Base-by-base conservation (phyloP, 2,113 vertebrate species). In the Zapornia atra region DNA sequence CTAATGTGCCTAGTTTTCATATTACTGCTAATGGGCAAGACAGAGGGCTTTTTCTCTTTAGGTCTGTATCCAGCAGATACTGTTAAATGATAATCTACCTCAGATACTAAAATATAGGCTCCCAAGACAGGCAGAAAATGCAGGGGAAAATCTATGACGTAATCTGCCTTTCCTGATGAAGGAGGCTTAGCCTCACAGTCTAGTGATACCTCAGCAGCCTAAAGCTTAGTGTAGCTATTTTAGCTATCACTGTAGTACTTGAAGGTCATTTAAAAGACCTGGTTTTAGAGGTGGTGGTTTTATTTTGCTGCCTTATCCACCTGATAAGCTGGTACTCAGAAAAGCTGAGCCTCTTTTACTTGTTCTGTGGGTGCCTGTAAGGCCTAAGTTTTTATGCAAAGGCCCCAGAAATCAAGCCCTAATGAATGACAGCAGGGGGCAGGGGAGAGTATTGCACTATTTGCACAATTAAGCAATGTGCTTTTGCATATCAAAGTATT, bases 51-150 rank as follows among this genome's bases (percentile, higher is more conserved):
- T 82, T 75, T 70, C 24, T 90, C 38, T 80, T 72, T 51, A 33
- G 8, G 15, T 73, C 64, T 78, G 72, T 64, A 25, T 86, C 56
- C 86, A 85, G 73, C 57, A 87, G 86, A 87, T 82, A 75, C 29
- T 4, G 2, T 64, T 94, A 64, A 4, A 88, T 61, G 80, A 84
- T 92, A 86, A 96, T 92, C 86, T 91, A 68, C 56, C 75, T 86
- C 69, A 82, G 81, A 71, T 91, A 80, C 72, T 69, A 76, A 88
- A 92, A 81, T 71, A 79, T 87, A 80, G 61, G 65, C 51, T 94
- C 22, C 38, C 54, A 73, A 81, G 10, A 36, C 51, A 84, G 65
- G 36, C 77, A 93, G 77, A 92, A 94, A 91, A 92, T 54, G 65
- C 17, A 12, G 34, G 13, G 64, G 19, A 59, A 77, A 66, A 82